Evolutionary conservation across 1,140 invertebrate species (phyloP).

Genomic region (Penaeus indicus): DNA sequence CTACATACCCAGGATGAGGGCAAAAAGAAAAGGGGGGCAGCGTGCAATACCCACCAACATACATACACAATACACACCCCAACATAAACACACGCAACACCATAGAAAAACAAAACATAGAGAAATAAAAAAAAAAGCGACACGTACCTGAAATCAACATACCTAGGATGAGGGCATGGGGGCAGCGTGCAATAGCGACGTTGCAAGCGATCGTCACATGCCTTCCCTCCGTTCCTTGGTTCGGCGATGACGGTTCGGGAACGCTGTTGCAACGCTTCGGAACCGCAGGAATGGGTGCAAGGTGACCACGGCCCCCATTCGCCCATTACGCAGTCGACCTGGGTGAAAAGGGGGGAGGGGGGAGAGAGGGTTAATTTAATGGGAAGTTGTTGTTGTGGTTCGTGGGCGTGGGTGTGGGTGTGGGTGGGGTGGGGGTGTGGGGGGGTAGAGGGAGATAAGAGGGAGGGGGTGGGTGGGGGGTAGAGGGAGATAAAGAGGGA

Average conservation of each 20-base stretch:
- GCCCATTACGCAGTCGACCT: conserved; percentile 65
- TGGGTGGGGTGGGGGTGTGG: too few relatives aligned
- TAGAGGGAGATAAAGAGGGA: too few relatives aligned
- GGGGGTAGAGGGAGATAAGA: too few relatives aligned
- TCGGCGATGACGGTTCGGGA: conserved; percentile 47
- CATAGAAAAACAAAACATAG: too few relatives aligned
- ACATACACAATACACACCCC: neutral
- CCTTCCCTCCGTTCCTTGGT: conserved; percentile 38
- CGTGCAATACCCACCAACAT: too few relatives aligned
- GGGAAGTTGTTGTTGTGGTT: too few relatives aligned
- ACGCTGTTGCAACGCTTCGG: conserved; percentile 63
- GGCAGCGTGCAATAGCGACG: conserved; percentile 54
- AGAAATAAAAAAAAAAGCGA: neutral
- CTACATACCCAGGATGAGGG: too few relatives aligned
- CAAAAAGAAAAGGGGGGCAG: too few relatives aligned
- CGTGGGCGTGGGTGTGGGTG: too few relatives aligned
- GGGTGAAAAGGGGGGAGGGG: neutral
- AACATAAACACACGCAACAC: too few relatives aligned
- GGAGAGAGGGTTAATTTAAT: neutral
- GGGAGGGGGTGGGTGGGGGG: too few relatives aligned
- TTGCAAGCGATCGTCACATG: conserved; percentile 56
- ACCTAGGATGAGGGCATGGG: conserved; percentile 37
- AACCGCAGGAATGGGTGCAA: conserved; percentile 65
- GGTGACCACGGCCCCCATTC: conserved; percentile 66
- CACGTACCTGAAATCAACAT: neutral